Evolutionary conservation across 1,140 invertebrate genomes (phyloP).

Genomic region (Pararge aegeria): DNA sequence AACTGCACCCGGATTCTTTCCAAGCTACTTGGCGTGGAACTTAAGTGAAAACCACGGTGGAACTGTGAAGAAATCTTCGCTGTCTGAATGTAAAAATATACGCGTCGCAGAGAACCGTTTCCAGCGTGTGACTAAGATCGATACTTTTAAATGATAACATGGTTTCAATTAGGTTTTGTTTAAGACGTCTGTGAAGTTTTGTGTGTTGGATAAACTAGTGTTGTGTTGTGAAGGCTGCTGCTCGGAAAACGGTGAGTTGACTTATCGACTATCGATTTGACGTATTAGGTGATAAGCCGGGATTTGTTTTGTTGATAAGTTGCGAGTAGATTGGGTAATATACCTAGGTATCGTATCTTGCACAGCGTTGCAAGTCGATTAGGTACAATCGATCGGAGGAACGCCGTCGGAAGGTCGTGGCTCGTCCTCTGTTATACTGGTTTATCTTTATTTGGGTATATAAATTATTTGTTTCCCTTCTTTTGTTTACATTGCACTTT

Average conservation of each 20-base stretch:
- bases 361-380: constrained; percentile 19
- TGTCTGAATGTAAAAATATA: constrained; percentile 71
- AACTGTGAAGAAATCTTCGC: constrained; percentile 52
- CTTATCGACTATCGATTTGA: constrained; percentile 67
- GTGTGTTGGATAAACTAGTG: constrained; percentile 34
- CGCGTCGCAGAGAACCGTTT: constrained; percentile 63
- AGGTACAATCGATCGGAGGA: constrained; percentile 21
- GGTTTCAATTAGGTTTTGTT: constrained; percentile 74
- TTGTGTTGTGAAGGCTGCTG: constrained; percentile 34
- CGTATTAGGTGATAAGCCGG: constrained; percentile 43
- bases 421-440: constrained; percentile 8
- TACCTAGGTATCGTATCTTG: constrained; percentile 18
- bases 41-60: not conserved
- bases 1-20: constrained; percentile 5
- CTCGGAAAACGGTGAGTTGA: constrained; percentile 39
- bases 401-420: constrained; percentile 20
- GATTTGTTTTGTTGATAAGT: constrained; percentile 53
- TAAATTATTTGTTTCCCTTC: not conserved
- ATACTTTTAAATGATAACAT: constrained; percentile 79
- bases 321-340: constrained; percentile 27
- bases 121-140: constrained; percentile 74
- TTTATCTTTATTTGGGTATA: not conserved
- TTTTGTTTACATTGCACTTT: constrained; percentile 6
- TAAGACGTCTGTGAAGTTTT: constrained; percentile 60
- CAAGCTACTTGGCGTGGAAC: not conserved